A percentile compares a stretch with the other conserved stretches of the same genome.
These are phyloP conservation scores for Chiroxiphia lanceolata DNA, from an alignment of 2,797 vertebrate genomes.

Conservation along the genomic window DNA sequence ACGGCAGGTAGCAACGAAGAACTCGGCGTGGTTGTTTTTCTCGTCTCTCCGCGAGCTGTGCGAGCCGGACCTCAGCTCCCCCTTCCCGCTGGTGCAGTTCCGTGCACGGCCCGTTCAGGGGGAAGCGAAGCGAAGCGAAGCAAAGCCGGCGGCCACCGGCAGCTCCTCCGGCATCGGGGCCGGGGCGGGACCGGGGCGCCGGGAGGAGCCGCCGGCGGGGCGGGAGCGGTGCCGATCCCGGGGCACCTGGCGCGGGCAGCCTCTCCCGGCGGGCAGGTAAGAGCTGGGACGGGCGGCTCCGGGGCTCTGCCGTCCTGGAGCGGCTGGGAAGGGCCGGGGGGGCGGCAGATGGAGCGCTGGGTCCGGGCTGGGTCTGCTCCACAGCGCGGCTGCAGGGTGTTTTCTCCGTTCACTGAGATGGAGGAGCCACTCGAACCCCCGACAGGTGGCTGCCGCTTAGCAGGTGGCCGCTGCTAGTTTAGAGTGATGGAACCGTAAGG, in stretches of 20 bases:
- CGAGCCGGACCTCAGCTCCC: not conserved
- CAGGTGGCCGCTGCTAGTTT: rapidly evolving
- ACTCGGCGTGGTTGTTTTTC: not conserved
- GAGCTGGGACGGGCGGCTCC: not conserved
- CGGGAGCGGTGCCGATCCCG: not conserved
- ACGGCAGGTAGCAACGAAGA: not conserved
- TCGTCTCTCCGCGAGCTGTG: not conserved
- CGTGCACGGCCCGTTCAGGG: not conserved
- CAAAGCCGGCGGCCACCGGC: rapidly evolving
- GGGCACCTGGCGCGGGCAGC: not conserved
- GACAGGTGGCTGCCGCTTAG: rapidly evolving
- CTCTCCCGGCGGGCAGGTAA: not conserved
- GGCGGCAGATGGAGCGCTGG: not conserved
- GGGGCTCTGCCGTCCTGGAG: not conserved
- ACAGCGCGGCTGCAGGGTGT: not conserved
- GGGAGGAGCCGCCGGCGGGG: not conserved
- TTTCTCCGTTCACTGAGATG: not conserved
- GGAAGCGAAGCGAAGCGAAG: no score
- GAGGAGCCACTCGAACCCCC: not conserved
- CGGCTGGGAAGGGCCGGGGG: not conserved
- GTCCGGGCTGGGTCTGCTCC: not conserved
- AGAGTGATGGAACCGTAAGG: rapidly evolving
- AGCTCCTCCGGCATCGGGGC: rapidly evolving
- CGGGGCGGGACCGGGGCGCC: not conserved
- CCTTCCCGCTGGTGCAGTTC: no score